These are phyloP conservation scores for Ctenopoma kingsleyae DNA, from an alignment of 2,797 vertebrate species.

Conservation along the genomic window DNA sequence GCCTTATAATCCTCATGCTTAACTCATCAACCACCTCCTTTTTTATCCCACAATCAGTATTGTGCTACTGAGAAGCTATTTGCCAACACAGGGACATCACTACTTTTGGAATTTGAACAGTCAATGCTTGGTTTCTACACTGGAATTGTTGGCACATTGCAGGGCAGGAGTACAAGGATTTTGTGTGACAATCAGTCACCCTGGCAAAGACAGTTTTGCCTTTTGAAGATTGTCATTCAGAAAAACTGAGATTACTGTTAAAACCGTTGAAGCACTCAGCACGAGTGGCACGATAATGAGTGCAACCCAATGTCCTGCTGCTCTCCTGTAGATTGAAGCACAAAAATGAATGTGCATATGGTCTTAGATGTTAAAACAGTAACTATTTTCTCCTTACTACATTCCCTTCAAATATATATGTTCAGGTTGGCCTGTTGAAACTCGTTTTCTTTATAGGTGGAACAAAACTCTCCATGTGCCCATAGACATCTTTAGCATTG, in stretches of 20 bases:
- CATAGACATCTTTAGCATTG: slow-evolving; percentile 67
- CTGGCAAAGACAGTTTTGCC: slow-evolving; percentile 54
- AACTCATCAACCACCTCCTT: slow-evolving; percentile 53
- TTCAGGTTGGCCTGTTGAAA: slow-evolving; percentile 59
- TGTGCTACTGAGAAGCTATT: slow-evolving; percentile 73
- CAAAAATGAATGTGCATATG: slow-evolving; percentile 79
- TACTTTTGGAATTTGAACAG: slow-evolving; percentile 34
- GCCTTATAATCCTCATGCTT: slow-evolving; percentile 71
- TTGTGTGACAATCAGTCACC: slow-evolving; percentile 70
- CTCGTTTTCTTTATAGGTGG: slow-evolving; percentile 68
- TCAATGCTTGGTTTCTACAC: slow-evolving; percentile 23
- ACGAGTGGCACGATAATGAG: slow-evolving; percentile 51
- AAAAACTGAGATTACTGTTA: slow-evolving; percentile 42
- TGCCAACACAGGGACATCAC: slow-evolving; percentile 59
- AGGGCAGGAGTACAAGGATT: slow-evolving; percentile 50
- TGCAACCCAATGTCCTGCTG: slow-evolving; percentile 62
- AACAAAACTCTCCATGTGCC: slow-evolving; percentile 66
- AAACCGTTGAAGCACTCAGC: slow-evolving; percentile 42
- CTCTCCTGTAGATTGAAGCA: slow-evolving; percentile 76
- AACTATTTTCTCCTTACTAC: slow-evolving; percentile 29
- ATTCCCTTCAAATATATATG: slow-evolving; percentile 53
- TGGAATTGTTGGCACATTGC: slow-evolving; percentile 29
- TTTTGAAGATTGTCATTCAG: slow-evolving; percentile 64
- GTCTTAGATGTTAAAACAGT: slow-evolving; percentile 64
- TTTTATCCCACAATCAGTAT: slow-evolving; percentile 44